phyloP scores from a whole-genome alignment of 2,888 invertebrate genomes.

The Phymatocera aterrima region DNA sequence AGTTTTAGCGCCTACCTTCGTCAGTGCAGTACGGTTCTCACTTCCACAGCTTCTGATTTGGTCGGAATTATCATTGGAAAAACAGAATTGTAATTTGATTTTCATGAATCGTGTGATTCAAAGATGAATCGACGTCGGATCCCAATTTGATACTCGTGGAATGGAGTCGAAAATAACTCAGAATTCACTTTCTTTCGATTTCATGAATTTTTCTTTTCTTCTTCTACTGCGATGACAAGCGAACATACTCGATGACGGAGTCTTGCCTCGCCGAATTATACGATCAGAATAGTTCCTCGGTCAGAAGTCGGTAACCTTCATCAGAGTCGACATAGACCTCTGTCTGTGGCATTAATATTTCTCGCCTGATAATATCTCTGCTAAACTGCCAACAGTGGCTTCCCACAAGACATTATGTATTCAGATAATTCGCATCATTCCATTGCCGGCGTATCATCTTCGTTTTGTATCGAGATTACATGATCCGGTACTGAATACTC shows the following conservation, averaged over 20 bases:
- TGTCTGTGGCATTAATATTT: not conserved
- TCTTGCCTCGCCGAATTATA: not conserved
- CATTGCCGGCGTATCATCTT: not conserved
- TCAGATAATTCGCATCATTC: not conserved
- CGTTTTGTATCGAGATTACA: not conserved
- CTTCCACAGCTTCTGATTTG: constrained; percentile 20
- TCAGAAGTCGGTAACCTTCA: not conserved
- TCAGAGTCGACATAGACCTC: constrained; percentile 19
- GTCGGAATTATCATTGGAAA: constrained; percentile 5
- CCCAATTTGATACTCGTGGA: not conserved
- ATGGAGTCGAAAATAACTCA: not conserved
- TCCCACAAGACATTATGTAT: not conserved
- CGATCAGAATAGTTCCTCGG: not conserved
- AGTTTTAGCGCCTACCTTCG: constrained; percentile 33
- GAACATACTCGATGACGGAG: not conserved
- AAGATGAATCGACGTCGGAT: not conserved
- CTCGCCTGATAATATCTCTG: not conserved
- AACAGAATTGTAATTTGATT: not conserved
- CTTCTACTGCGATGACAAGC: not conserved
- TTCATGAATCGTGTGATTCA: not conserved
- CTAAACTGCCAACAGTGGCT: not conserved
- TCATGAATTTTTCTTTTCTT: not conserved
- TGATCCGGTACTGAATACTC: too few species aligned
- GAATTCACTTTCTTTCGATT: not conserved
- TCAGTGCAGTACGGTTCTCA: constrained; percentile 36